phyloP scores from a whole-genome alignment of 2,888 invertebrate species.

The Oligia latruncula region DNA sequence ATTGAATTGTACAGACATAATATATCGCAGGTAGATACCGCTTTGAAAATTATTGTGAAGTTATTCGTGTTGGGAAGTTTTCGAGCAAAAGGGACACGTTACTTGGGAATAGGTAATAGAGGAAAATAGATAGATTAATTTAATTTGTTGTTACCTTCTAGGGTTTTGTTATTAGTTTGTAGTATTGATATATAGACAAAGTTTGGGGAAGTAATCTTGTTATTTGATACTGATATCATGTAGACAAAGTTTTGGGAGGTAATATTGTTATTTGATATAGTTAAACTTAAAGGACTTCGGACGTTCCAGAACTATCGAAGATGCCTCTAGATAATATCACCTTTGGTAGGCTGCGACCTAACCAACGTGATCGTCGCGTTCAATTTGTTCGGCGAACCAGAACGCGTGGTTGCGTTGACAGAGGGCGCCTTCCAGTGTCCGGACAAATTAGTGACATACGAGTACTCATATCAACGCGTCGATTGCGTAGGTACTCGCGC shows the following conservation, averaged over 20 bases:
- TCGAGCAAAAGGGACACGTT: conserved; percentile 20
- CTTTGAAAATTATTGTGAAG: conserved; percentile 43
- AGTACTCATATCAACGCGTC: not conserved
- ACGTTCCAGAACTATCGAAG: not conserved
- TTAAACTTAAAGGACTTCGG: not conserved
- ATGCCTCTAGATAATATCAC: conserved; percentile 2
- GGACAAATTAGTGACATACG: not conserved
- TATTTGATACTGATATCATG: conserved; percentile 29
- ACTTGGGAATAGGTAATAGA: conserved; percentile 18
- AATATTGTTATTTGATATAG: conserved; percentile 30
- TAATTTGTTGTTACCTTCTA: conserved; percentile 45
- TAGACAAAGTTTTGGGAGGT: conserved; percentile 29
- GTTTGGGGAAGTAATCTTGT: conserved; percentile 35
- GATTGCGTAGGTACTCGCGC: not conserved
- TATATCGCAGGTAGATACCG: conserved; percentile 31
- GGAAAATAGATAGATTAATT: conserved; percentile 41
- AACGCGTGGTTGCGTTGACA: not conserved
- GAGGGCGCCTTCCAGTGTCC: not conserved
- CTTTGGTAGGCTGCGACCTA: not conserved
- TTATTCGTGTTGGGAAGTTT: conserved; percentile 38
- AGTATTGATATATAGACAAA: conserved; percentile 25
- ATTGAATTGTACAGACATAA: conserved; percentile 22
- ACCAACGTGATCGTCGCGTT: not conserved
- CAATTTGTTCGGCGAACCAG: not conserved
- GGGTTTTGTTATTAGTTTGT: conserved; percentile 35